Base-by-base conservation (phyloP, 2,888 invertebrate species). In the Beris morrisii region DNA sequence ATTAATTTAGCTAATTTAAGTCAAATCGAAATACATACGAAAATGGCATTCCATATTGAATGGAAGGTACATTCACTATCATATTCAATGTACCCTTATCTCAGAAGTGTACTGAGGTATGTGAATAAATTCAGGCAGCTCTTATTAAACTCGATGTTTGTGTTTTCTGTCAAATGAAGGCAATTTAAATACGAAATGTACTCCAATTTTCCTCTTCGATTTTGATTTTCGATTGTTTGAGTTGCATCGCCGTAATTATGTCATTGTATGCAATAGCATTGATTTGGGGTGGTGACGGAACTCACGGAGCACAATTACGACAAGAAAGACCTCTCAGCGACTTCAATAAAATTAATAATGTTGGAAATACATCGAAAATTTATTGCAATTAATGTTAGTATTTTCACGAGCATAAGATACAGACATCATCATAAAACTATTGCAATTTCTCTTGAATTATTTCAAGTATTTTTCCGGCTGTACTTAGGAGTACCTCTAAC, bases 131-230 rank as follows among this genome's bases (percentile, higher is more conserved):
- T 30, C 43, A 43, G 48, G 5, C 50, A 7, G 50, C 52, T 43
- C 12, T 50, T 52, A 48, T 59, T 59, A 32, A 52, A 52, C 54
- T 53, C 30, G 46, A 13, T 64, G 64, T 64, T 64, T 64, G 64
- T 64, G 64, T 64, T 64, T 64, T 45, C 38, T 9, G 45, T 22
- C 64, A 64, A 64, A 64, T 54, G 64, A 64, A 64, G 64, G 44
- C 64, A 64, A 64, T 64, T 64, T 53, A 45, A 64, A 54, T 54
- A 45, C 53, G 64, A 54, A 54, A 54, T 64, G 54, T 53, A 64
- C 54, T 64, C 44, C 22, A 44, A 54, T 30, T 13, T 64, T 15
- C 28, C 31, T 31, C 7, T 1, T 30, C 30, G 52, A 44, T 50
- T 52, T 64, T 45, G 45, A 64, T 64, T 54, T 64, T 64, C 64